phyloP scores from a whole-genome alignment of 2,113 vertebrate species.

The Xenopus borealis region DNA sequence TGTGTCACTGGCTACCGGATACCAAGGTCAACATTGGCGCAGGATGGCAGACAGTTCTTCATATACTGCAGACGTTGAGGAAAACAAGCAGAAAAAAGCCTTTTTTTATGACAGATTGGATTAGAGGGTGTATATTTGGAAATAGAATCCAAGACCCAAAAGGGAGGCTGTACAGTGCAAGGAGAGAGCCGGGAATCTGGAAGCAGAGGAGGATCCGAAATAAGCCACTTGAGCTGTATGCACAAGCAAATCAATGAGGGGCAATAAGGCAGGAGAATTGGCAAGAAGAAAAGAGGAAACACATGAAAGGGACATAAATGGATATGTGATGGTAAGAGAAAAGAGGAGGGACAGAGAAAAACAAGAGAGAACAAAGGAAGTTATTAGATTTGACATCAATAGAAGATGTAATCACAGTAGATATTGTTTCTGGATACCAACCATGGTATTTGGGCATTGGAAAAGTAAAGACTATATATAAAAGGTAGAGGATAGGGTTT shows the following conservation, averaged over 20 bases:
- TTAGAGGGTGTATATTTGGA: constrained; percentile 76
- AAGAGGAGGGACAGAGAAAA: neutral
- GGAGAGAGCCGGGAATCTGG: constrained; percentile 53
- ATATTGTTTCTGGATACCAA: too few species aligned
- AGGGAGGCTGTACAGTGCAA: constrained; percentile 53
- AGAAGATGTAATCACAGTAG: too few species aligned
- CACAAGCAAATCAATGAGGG: constrained; percentile 8
- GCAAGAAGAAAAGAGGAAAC: neutral
- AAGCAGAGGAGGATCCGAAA: constrained; percentile 73
- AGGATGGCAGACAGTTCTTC: constrained; percentile 36
- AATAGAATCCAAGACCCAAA: constrained; percentile 67
- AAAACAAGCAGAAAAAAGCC: constrained; percentile 48
- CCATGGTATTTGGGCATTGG: too few species aligned
- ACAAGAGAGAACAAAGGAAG: neutral
- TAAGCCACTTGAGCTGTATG: constrained; percentile 79
- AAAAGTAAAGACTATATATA: too few species aligned
- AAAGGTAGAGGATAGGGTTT: too few species aligned
- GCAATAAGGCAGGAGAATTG: neutral
- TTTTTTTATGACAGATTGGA: constrained; percentile 49
- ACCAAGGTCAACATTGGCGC: constrained; percentile 35
- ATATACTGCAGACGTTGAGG: constrained; percentile 46
- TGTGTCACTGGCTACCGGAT: constrained; percentile 28
- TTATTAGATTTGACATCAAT: neutral
- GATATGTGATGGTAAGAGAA: neutral
- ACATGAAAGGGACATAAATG: constrained; percentile 1